Evolutionary conservation across 2,797 vertebrate species (phyloP).

Genomic region (Triplophysa yarkandensis): DNA sequence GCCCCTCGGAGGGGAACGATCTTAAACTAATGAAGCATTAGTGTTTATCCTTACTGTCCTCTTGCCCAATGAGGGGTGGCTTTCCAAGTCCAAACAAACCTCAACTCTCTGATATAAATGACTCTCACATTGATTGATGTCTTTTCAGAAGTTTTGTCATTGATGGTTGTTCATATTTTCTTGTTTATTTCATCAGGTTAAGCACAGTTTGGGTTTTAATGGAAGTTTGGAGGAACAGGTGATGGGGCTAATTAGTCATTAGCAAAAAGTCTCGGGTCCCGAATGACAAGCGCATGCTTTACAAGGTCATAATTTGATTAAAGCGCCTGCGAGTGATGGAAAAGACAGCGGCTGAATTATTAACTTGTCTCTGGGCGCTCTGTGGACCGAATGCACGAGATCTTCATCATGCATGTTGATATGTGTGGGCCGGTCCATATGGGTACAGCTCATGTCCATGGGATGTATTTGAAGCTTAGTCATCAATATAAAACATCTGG

Average conservation of each 20-base stretch:
- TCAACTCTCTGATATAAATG: slow-evolving; percentile 65
- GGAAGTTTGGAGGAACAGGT: slow-evolving; percentile 77
- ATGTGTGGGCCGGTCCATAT: slow-evolving; percentile 55
- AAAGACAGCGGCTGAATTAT: slow-evolving; percentile 75
- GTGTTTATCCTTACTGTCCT: slow-evolving; percentile 75
- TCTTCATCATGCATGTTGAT: slow-evolving; percentile 64
- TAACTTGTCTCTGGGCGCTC: slow-evolving; percentile 65
- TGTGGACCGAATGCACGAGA: slow-evolving; percentile 43
- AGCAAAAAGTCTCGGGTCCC: slow-evolving; percentile 77
- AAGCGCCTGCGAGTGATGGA: slow-evolving; percentile 75
- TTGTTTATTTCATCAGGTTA: slow-evolving; percentile 78
- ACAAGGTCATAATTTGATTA: slow-evolving; percentile 86
- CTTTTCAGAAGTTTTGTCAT: slow-evolving; percentile 47
- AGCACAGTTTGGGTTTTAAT: slow-evolving; percentile 74
- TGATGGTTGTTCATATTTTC: slow-evolving; percentile 54
- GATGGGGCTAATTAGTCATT: slow-evolving; percentile 85
- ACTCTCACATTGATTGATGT: slow-evolving; percentile 68
- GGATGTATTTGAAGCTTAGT: no score
- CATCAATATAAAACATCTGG: no score
- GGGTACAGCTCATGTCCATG: no score
- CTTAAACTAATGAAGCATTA: slow-evolving; percentile 75
- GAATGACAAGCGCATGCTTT: slow-evolving; percentile 80
- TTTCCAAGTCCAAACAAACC: slow-evolving; percentile 49
- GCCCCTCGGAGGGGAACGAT: slow-evolving; percentile 59
- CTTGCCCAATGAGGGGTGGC: slow-evolving; percentile 63